phyloP scores from a whole-genome alignment of 2,888 invertebrate species.

The Mechanitis messenoides region DNA sequence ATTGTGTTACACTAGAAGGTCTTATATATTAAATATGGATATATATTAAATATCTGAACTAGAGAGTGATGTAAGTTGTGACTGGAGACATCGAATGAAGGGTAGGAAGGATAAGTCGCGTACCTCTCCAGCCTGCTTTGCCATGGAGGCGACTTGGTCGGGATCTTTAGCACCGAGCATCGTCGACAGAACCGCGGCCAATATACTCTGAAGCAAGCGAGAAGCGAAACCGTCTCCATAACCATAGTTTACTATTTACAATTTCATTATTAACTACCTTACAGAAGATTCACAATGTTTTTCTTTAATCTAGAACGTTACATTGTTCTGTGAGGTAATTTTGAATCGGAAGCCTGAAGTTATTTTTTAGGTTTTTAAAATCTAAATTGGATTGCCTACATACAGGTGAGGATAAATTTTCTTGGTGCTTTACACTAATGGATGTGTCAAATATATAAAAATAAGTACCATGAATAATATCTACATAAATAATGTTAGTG shows the following conservation, averaged over 20 bases:
- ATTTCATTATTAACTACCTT: constrained; percentile 53
- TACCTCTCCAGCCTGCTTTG: constrained; percentile 97
- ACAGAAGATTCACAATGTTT: constrained; percentile 36
- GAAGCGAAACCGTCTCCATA: constrained; percentile 75
- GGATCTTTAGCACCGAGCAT: constrained; percentile 94
- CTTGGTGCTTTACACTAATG: constrained; percentile 62
- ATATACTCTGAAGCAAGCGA: constrained; percentile 89
- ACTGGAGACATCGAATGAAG: constrained; percentile 29
- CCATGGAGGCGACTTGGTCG: constrained; percentile 94
- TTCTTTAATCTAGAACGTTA: constrained; percentile 2
- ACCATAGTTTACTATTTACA: constrained; percentile 74
- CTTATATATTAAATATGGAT: too few relatives aligned
- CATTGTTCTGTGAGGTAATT: constrained; percentile 52
- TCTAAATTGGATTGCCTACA: constrained; percentile 48
- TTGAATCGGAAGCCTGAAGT: constrained; percentile 51
- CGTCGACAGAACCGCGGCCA: constrained; percentile 93
- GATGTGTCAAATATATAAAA: constrained; percentile 38
- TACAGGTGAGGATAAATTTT: constrained; percentile 60
- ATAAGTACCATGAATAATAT: constrained; percentile 47
- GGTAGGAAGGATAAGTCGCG: constrained; percentile 74
- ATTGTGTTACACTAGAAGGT: neutral
- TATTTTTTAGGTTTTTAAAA: constrained; percentile 52
- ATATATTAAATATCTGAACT: constrained; percentile 3
- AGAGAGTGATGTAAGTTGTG: constrained; percentile 1
- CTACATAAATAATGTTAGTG: constrained; percentile 68